Percentiles rank a stretch among this genome's conserved stretches.
These are phyloP conservation scores for Pseudomyrmex cubaensis DNA, from an alignment of 1,140 invertebrate genomes.

Conservation along the genomic window DNA sequence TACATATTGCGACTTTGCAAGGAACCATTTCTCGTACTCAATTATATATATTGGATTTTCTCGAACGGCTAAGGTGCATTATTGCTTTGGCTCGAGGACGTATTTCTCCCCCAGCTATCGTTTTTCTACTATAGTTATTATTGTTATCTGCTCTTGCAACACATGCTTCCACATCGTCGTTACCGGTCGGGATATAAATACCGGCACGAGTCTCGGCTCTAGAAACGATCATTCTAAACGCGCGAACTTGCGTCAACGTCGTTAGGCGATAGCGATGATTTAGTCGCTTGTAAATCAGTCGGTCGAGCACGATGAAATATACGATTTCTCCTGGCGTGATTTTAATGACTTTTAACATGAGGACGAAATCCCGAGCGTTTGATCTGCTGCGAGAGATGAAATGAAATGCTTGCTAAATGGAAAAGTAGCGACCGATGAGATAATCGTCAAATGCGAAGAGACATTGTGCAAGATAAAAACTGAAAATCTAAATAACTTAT, in stretches of 20 bases:
- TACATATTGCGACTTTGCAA: too few relatives aligned
- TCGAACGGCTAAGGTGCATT: neutral
- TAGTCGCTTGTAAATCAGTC: conserved; percentile 60
- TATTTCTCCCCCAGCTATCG: conserved; percentile 34
- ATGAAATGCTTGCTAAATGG: conserved; percentile 37
- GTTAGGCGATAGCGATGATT: conserved; percentile 62
- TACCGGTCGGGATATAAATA: conserved; percentile 39
- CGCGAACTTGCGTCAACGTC: conserved; percentile 31
- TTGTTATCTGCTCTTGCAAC: conserved; percentile 57
- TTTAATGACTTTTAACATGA: conserved; percentile 40
- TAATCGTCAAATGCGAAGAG: conserved; percentile 17
- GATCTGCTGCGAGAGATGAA: conserved; percentile 17
- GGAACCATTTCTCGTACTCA: neutral
- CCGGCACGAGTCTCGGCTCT: conserved; percentile 37
- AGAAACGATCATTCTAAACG: conserved; percentile 41
- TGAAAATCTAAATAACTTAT: too few relatives aligned
- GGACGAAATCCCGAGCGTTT: neutral
- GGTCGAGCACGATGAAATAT: conserved; percentile 43
- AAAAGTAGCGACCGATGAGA: neutral
- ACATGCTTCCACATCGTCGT: conserved; percentile 36
- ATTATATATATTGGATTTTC: neutral
- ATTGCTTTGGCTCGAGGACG: conserved; percentile 5
- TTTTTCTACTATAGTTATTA: conserved; percentile 31
- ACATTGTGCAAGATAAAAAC: conserved; percentile 28
- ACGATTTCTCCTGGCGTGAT: conserved; percentile 22